Base-by-base conservation (phyloP, 2,797 vertebrate genomes). In the Pteronotus mesoamericanus region DNA sequence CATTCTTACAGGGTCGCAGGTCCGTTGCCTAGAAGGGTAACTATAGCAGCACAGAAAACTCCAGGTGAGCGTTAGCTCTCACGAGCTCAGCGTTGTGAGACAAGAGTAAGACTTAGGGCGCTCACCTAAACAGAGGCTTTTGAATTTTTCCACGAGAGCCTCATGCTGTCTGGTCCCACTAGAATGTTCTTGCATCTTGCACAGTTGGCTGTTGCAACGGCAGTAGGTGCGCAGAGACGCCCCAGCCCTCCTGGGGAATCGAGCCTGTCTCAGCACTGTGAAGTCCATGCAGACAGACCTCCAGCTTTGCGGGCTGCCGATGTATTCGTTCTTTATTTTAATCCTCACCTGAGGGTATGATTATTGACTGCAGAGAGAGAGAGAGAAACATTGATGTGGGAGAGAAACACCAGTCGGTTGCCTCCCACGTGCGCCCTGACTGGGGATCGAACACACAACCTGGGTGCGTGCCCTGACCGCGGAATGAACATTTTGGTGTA, bases 161-260 rank as follows among this genome's bases (percentile, higher is more conserved):
- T 64, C 15, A 0, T 22, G 29, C 24, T 0, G 6, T 3, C n/a
- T 46, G 77, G 9, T 26, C 26, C 53, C 11, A 1, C 55, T 16
- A 11, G 55, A 42, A 10, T 1, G 29, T 26, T 32, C 69, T 24
- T 2, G 9, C 8, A 3, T 10, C 80, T 79, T 37, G 39, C 24
- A 61, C 46, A 53, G 32, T 32, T 10, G 55, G 34, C 46, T 24
- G 6, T 34, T 1, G 53, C 10, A 6, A 22, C 3, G 6, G 8
- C 48, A 53, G 7, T 6, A 4, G 51, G 9, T 26, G 8, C 9
- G 2, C 0, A 0, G 8, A 44, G 69, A 6, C 6, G 1, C 12
- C 9, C 16, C 8, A 15, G 2, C 37, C 55, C n/a, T 64, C 8
- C 6, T 0, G 42, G 39, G 0, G 0, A 0, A 0, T 5, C 14